These are phyloP conservation scores for Percopsis omiscomaycus DNA, from an alignment of 2,797 vertebrate genomes.

Conservation along the genomic window DNA sequence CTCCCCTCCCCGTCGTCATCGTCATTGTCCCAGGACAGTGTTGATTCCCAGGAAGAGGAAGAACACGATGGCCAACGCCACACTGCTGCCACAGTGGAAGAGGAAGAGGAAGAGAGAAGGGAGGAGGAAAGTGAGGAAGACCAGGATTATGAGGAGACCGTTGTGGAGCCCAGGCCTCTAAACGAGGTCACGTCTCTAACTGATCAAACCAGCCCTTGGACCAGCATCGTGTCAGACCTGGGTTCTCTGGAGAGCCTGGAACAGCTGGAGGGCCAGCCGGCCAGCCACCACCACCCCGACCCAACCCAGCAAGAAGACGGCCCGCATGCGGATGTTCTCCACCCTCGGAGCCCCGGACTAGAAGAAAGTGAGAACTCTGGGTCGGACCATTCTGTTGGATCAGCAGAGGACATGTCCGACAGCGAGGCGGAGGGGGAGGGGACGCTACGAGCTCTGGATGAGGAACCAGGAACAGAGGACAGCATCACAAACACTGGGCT, in stretches of 20 bases:
- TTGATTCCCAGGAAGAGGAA: conserved; percentile 38
- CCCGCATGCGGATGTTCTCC: neutral
- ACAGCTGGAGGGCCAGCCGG: conserved; percentile 21
- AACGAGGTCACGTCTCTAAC: conserved; percentile 89
- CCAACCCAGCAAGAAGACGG: conserved; percentile 22
- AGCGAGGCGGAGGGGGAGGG: conserved; percentile 30
- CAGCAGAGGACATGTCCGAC: conserved; percentile 35
- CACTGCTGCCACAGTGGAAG: conserved; percentile 8
- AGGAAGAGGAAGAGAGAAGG: conserved; percentile 21
- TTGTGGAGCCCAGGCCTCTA: conserved; percentile 85
- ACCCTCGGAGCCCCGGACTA: neutral
- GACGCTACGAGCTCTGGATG: conserved; percentile 4
- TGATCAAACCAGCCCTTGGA: conserved; percentile 93
- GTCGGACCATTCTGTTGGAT: conserved; percentile 35
- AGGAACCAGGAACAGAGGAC: conserved; percentile 1
- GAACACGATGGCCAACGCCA: conserved; percentile 10
- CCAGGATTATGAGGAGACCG: conserved; percentile 87
- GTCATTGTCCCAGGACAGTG: conserved; percentile 21
- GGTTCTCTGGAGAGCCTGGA: conserved; percentile 58
- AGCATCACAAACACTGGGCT: conserved; percentile 8
- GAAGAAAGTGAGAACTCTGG: conserved; percentile 17
- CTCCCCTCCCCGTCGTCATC: conserved; percentile 26
- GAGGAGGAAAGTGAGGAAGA: conserved; percentile 55
- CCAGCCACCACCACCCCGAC: neutral
- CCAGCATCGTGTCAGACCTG: conserved; percentile 85